Percentiles rank a stretch among this genome's conserved stretches.
Conservation (phyloP, 2,888 invertebrate genomes). For the Celastrina argiolus region DNA sequence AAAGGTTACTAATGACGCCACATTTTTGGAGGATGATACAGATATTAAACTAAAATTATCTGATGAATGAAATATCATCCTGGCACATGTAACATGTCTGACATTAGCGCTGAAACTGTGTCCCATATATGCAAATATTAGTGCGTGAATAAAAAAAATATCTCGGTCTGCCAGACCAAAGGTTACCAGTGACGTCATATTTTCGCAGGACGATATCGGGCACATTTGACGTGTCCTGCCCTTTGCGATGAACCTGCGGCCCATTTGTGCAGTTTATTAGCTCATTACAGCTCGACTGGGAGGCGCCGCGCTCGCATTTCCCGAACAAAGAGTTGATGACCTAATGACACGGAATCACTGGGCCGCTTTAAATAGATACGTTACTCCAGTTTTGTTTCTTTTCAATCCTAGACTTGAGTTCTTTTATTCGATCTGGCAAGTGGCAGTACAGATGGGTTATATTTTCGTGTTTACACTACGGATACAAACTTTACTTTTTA, state of each 20-base stretch:
- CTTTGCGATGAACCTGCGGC: constrained; percentile 9
- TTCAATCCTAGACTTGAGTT: background rate
- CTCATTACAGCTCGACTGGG: constrained; percentile 34
- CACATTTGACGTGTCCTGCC: background rate
- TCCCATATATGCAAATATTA: background rate
- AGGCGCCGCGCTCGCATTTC: constrained; percentile 37
- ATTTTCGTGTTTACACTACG: background rate
- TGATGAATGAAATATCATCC: too few relatives aligned
- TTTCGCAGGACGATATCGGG: background rate
- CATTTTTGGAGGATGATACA: background rate
- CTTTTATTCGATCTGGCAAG: background rate
- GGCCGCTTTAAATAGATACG: constrained; percentile 10
- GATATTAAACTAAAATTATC: too few relatives aligned
- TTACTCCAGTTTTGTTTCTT: constrained; percentile 4
- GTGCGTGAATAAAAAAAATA: background rate
- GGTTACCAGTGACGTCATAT: background rate
- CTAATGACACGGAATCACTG: constrained; percentile 30
- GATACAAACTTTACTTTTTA: too few relatives aligned
- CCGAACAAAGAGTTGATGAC: constrained; percentile 38
- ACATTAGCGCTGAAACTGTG: background rate
- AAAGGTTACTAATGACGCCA: background rate
- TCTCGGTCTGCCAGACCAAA: background rate
- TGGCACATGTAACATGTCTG: too few relatives aligned
- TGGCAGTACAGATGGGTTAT: background rate
- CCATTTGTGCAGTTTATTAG: constrained; percentile 36